Evolutionary conservation across 2,888 invertebrate species (phyloP).

Genomic region (Caenorhabditis parvicauda): DNA sequence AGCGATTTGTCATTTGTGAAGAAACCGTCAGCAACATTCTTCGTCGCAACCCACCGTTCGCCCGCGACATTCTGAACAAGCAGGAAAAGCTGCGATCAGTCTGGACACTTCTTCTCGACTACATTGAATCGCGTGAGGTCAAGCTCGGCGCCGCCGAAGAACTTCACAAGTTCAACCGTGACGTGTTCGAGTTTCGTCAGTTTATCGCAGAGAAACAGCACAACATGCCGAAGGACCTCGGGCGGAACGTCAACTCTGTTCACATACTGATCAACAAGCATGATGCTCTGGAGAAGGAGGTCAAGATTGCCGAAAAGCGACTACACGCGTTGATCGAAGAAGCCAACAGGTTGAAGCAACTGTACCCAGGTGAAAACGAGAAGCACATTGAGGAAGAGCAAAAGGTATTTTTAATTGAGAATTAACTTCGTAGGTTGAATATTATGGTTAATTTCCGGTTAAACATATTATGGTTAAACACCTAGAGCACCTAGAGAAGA

Average conservation of each 20-base stretch:
- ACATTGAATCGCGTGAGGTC: constrained; percentile 81
- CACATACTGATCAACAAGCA: constrained; percentile 80
- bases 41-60: constrained; percentile 78
- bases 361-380: constrained; percentile 73
- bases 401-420: too few relatives aligned
- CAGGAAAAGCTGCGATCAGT: constrained; percentile 59
- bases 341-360: constrained; percentile 77
- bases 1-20: constrained; percentile 85
- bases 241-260: constrained; percentile 79
- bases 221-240: constrained; percentile 77
- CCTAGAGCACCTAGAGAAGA: too few relatives aligned
- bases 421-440: too few relatives aligned
- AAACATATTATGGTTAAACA: too few relatives aligned
- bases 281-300: constrained; percentile 87
- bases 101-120: constrained; percentile 84
- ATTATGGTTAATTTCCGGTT: too few relatives aligned
- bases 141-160: constrained; percentile 90
- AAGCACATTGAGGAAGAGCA: constrained; percentile 84
- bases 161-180: constrained; percentile 93
- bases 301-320: constrained; percentile 81
- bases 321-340: constrained; percentile 82
- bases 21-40: constrained; percentile 78
- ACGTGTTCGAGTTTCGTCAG: constrained; percentile 56
- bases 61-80: constrained; percentile 77
- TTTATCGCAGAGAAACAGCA: constrained; percentile 75